Conservation (phyloP, 2,797 vertebrate species). For the Spheniscus humboldti region DNA sequence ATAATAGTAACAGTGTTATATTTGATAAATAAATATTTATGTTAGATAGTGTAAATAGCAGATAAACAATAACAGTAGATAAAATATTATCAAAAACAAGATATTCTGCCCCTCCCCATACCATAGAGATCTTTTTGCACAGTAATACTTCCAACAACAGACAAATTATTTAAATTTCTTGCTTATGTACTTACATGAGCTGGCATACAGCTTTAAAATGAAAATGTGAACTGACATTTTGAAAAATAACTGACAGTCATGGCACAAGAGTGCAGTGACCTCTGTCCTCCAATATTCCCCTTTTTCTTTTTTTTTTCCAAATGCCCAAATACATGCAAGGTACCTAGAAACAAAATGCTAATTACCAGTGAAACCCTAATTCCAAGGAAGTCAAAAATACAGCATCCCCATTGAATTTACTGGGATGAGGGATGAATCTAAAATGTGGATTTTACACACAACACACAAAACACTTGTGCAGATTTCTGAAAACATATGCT, state of each 20-base stretch:
- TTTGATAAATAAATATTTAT: not conserved
- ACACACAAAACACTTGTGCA: not conserved
- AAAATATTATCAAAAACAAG: not conserved
- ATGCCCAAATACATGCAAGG: not conserved
- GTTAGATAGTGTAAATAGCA: not conserved
- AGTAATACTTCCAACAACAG: not conserved
- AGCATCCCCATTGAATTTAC: not conserved
- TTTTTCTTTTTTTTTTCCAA: not conserved
- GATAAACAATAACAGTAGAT: not conserved
- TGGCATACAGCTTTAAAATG: not conserved
- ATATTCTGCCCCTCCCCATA: not conserved
- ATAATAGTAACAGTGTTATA: not conserved
- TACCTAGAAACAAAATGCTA: not conserved
- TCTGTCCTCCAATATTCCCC: not conserved
- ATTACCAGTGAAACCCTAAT: not conserved
- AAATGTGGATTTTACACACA: not conserved
- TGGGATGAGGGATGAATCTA: not conserved
- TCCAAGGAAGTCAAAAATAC: not conserved
- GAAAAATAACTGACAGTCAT: not conserved
- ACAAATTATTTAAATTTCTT: not conserved
- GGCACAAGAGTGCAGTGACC: not conserved
- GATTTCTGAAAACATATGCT: not conserved
- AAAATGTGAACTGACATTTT: not conserved
- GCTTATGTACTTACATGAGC: not conserved
- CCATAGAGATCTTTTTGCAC: not conserved